Evolutionary conservation across 2,888 invertebrate genomes (phyloP).

Genomic region (Acleris laterana): DNA sequence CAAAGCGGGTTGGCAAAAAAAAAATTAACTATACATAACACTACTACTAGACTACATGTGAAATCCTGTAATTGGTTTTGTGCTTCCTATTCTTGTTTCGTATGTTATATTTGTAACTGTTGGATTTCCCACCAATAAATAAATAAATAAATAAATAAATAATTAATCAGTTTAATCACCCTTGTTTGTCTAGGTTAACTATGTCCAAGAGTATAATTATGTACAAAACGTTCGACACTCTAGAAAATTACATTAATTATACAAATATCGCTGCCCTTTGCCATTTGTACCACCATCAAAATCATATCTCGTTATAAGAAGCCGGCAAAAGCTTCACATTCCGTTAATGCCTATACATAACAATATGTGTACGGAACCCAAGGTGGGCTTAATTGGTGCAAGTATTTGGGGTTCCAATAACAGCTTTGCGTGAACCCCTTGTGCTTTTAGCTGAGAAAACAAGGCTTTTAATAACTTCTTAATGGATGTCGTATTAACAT

Average conservation of each 20-base stretch:
- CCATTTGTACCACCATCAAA: background rate
- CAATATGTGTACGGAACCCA: slow-evolving; percentile 8
- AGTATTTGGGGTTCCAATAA: slow-evolving; percentile 17
- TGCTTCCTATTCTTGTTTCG: too few relatives aligned
- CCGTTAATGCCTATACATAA: slow-evolving; percentile 28
- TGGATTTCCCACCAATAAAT: too few relatives aligned
- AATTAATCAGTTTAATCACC: too few relatives aligned
- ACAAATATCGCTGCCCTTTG: background rate
- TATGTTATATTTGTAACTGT: too few relatives aligned
- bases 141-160: too few relatives aligned
- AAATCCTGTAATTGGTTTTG: too few relatives aligned
- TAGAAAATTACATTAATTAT: background rate
- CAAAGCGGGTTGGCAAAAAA: too few relatives aligned
- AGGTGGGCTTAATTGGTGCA: slow-evolving; percentile 29
- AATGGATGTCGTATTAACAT: slow-evolving; percentile 13
- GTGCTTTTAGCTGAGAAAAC: slow-evolving; percentile 32
- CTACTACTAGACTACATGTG: too few relatives aligned
- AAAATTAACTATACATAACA: too few relatives aligned
- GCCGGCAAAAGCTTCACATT: slow-evolving; percentile 39
- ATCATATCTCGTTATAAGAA: slow-evolving; percentile 33
- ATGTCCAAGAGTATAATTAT: too few relatives aligned
- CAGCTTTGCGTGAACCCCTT: slow-evolving; percentile 16
- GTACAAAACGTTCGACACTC: background rate
- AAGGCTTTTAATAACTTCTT: slow-evolving; percentile 21
- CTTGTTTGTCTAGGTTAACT: too few relatives aligned